Percentiles rank a stretch among this genome's conserved stretches.
phyloP scores from a whole-genome alignment of 2,113 vertebrate species.

The Steatornis caripensis region DNA sequence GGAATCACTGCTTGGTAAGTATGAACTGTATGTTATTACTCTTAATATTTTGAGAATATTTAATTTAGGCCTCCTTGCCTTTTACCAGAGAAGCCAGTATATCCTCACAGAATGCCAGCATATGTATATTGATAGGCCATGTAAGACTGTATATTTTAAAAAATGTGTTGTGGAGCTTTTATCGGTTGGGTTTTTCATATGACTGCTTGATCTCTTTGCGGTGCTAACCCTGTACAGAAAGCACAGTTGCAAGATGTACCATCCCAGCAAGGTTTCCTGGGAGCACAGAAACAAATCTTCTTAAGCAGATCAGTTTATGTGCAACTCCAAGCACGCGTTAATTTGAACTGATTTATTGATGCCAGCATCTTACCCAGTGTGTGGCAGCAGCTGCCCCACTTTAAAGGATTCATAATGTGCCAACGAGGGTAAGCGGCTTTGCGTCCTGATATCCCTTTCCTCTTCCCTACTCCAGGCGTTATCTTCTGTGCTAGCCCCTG shows the following conservation, averaged over 20 bases:
- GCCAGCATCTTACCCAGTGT: background rate
- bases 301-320: background rate
- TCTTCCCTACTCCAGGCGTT: background rate
- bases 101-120: background rate
- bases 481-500: background rate
- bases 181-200: background rate
- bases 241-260: background rate
- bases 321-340: background rate
- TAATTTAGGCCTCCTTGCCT: background rate
- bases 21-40: background rate
- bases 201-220: background rate
- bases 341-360: background rate
- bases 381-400: background rate
- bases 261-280: background rate
- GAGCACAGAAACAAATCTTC: background rate
- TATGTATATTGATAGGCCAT: no score
- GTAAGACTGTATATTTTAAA: background rate
- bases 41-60: background rate
- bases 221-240: background rate
- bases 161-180: background rate
- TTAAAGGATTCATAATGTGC: background rate
- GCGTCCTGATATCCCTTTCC: background rate
- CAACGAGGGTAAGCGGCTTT: rapidly evolving
- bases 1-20: background rate
- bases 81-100: background rate